A percentile compares a stretch with the other conserved stretches of the same genome.
Evolutionary conservation across 1,140 invertebrate species (phyloP).

Genomic region (Drosophila mojavensis): DNA sequence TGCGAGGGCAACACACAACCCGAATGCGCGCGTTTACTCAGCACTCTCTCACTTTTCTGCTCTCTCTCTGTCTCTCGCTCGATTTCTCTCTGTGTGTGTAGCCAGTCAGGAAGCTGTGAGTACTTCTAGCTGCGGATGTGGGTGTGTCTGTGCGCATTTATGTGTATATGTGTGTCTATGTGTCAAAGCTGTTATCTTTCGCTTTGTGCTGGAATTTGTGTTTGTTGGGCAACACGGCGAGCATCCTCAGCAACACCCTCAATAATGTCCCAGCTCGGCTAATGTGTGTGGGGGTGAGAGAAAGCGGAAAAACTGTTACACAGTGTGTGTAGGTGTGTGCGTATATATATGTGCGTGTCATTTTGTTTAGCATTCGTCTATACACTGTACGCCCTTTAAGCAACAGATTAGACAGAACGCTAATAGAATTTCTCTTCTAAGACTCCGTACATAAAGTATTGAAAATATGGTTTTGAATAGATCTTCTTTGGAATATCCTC

Average conservation of each 20-base stretch:
- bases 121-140: not conserved
- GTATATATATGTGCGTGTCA: slow-evolving; percentile 3
- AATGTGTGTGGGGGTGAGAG: slow-evolving; percentile 56
- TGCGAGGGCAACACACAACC: slow-evolving; percentile 27
- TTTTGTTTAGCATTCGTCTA: slow-evolving; percentile 2
- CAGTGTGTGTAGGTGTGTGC: slow-evolving; percentile 10
- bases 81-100: slow-evolving; percentile 3
- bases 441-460: too few species aligned
- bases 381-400: slow-evolving; percentile 8
- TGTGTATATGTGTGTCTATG: slow-evolving; percentile 18
- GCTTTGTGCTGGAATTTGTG: slow-evolving; percentile 78
- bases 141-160: not conserved
- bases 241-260: slow-evolving; percentile 79
- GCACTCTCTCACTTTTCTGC: not conserved
- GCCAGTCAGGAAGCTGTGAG: slow-evolving; percentile 48
- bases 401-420: not conserved
- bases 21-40: not conserved
- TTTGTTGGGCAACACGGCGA: slow-evolving; percentile 79
- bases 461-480: too few species aligned
- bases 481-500: too few species aligned
- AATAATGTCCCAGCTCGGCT: slow-evolving; percentile 62
- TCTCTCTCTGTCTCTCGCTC: slow-evolving; percentile 7
- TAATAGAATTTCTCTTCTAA: too few species aligned
- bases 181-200: slow-evolving; percentile 58
- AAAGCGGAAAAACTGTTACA: slow-evolving; percentile 64